Base-by-base conservation (phyloP, 2,888 invertebrate genomes). In the Anoplius nigerrimus region DNA sequence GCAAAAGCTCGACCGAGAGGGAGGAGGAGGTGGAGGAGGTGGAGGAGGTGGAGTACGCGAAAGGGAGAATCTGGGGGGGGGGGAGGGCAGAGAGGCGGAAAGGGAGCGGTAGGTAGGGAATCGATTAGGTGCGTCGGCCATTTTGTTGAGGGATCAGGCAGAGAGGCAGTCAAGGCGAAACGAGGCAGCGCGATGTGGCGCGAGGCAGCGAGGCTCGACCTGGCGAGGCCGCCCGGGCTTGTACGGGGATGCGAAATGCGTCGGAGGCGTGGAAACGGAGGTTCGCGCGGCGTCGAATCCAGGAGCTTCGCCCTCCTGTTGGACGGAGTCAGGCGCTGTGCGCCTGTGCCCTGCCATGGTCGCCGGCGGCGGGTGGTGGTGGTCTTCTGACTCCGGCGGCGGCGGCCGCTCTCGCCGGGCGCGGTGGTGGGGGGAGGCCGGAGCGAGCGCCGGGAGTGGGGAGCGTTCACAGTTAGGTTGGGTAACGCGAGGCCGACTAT, bases 71-170 rank as follows among this genome's bases (percentile, higher is more conserved):
- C 15, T 43, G 57, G 20, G 5, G 45, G 34, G 42, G 20, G 8
- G 48, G 42, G 45, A 18, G 16, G 45, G 55, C 16, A 6, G 18
- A 62, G 42, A n/a, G 43, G 43, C 42, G 56, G 45, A 20, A 56
- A 15, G 56, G 57, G 34, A 59, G 21, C 53, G 53, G 53, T 15
- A 21, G 21, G 21, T n/a, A 53, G 15, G 21, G 82, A 85, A 87
- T 87, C 87, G 87, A 87, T 87, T 86, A 84, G 82, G 79, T 78
- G 68, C 59, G 82, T 81, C 87, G 84, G 87, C 87, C 87, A 87
- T 87, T 87, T 87, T 87, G 87, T 87, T 87, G 82, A 80, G 78
- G 83, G 80, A 78, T 64, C 67, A 67, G 61, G 69, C 64, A 82
- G 75, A 82, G 87, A 85, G 87, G 87, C 85, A 85, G 81, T 83